Evolutionary conservation across 2,888 invertebrate genomes (phyloP), one percentile per base, ranked within the genome.

Genomic region (Leptopterna dolabrata): DNA sequence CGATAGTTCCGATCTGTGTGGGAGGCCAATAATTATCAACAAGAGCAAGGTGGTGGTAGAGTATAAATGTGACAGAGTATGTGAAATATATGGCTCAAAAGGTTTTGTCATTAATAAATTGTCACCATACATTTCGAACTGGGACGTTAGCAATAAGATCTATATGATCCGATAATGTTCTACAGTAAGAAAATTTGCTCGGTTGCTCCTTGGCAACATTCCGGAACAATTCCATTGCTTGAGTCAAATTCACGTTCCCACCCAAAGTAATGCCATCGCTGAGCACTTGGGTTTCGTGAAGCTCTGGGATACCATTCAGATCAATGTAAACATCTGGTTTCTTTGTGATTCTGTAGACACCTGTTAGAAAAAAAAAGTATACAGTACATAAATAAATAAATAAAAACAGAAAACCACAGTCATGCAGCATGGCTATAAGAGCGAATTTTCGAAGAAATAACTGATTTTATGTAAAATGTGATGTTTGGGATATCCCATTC

Each of bases 121-220:
- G 80, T n/a, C n/a, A 82, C 30, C 73, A 47, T 91, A 95, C 95
- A 92, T 96, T 96, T 91, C 96, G 93, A 0, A 96, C 94, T 24
- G 95, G 94, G 3, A 95, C 93, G 91, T 94, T 95, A 0, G 96
- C 96, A 3, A 96, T 94, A 84, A 95, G 91, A 90, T 95, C 94
- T 89, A 96, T 91, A 91, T 96, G 96, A 29, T 93, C 92, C 30
- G 93, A 93, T 88, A 96, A 92, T 55, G 92, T 92, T 0, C 91
- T 91, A 86, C 95, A 91, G 91, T 96, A 95, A 2, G 92, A 91
- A 90, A 95, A 96, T 43, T 94, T 93, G 0, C 90, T 89, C 63
- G 93, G 92, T 16, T 91, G 80, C 36, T 89, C 81, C 51, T 84
- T 87, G 14, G 90, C 88, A 24, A 86, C 29, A 13, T 86, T 86